Conservation (phyloP, 2,113 vertebrate genomes). For the Xenopus tropicalis region UCB_Xtro_10.0 CM004450.2:121722001-121722500, state of each 20-base stretch:
- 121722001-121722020: neutral
- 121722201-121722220: slow-evolving; percentile 43
- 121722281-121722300: slow-evolving; percentile 44
- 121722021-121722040: neutral
- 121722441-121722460: no score
- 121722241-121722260: slow-evolving; percentile 50
- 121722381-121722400: slow-evolving; percentile 38
- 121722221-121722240: slow-evolving; percentile 45
- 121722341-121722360: slow-evolving; percentile 38
- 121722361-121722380: slow-evolving; percentile 41
- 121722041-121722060: slow-evolving; percentile 26
- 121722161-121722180: slow-evolving; percentile 40
- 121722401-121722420: slow-evolving; percentile 41
- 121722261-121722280: slow-evolving; percentile 50
- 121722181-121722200: slow-evolving; percentile 30
- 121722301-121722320: slow-evolving; percentile 37
- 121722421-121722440: no score
- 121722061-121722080: slow-evolving; percentile 38
- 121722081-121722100: slow-evolving; percentile 44
- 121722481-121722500: no score
- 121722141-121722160: slow-evolving; percentile 42
- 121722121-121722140: slow-evolving; percentile 44
- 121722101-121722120: slow-evolving; percentile 45
- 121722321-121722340: slow-evolving; percentile 37
- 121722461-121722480: no score